Base-by-base conservation (phyloP, 2,888 invertebrate genomes). In the Epirrita christyi region DNA sequence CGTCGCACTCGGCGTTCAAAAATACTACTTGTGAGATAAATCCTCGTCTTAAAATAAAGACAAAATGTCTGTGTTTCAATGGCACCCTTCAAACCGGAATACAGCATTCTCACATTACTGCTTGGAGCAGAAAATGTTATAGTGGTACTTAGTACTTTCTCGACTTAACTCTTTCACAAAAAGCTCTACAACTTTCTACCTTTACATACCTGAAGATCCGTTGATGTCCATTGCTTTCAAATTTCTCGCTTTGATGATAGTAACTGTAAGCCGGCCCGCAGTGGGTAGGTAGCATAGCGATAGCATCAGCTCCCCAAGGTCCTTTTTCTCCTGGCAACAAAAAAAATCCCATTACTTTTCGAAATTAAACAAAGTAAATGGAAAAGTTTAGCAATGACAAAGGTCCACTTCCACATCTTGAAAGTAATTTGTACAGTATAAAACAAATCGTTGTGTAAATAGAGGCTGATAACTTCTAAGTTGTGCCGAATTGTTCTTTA, bases 201-300 rank as follows among this genome's bases (percentile, higher is more conserved):
- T 21, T 21, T 9, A 67, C 85, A 83, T 78, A 97, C 97, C 97
- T 72, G 97, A 98, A 29, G 97, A 96, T 68, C 98, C 98, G 36
- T 97, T 97, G 72, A 98, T 97, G 78, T 98, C 98, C 95, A 98
- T 98, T 29, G 98, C 97, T 80, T 97, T 96, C 13, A 98, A 92
- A 79, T 98, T 97, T 65, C 98, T 93, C 0, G 97, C 98, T 86
- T 98, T 98, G 68, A 98, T 97, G 41, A 98, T 94, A 0, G 97
- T 98, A 15, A 98, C 95, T 0, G 97, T 98, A 14, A 98, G 93
- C 27, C 98, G 94, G 11, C 97, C 98, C 21, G 98, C 98, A 15
- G 97, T 97, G 10, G 97, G 98, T 36, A 98, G 92, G 84, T 98
- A 98, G 72, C 98, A 97, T 50, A 98, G 89, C 0, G 98, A 97